Evolutionary conservation across 2,888 invertebrate genomes (phyloP), one percentile per base, ranked within the genome.

Genomic region (Cataglyphis rosenhaueri): DNA sequence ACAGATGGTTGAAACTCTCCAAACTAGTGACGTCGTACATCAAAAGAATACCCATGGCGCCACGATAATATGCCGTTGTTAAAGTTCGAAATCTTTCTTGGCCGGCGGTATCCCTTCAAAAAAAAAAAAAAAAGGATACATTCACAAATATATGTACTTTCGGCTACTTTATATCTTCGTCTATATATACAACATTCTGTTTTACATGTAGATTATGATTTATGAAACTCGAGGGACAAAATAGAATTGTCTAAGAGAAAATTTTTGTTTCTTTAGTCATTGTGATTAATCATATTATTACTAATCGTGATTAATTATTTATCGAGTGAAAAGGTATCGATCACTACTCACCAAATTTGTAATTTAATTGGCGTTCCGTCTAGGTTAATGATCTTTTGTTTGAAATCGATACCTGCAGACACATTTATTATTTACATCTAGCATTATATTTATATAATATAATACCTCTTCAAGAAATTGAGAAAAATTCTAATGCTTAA

Each of bases 1-100:
- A 97, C 88, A 98, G 95, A 95, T 98, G 97, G 94, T 98, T 97
- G 94, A 98, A 98, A n/a, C 98, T 98, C 92, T 98, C 97, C 92
- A 97, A 95, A 94, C 97, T 98, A 59, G 98, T 98, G 89, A 98
- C 97, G 94, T 98, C 98, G 94, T 98, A 98, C 96, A 98, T 97
- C 32, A 98, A 96, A 66, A 98, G 96, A 90, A 98, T 98, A 74
- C 98, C 98, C 98, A 98, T 98, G 18, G 98, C 98, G 5, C 98
- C 98, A 66, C 98, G 95, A 94, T 98, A 98, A 95, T 98, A 98
- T 6, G 98, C 98, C 15, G 98, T 98, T 70, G 98, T 98, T 87
- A 98, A 95, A 10, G 98, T 98, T 57, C 98, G 96, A 94, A 97
- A 97, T 88, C 96, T 92, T 88, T 96, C 96, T 92, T 97, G 97